These are phyloP conservation scores for Sebastolobus alascanus DNA, from an alignment of 2,797 vertebrate species.

Conservation along the genomic window DNA sequence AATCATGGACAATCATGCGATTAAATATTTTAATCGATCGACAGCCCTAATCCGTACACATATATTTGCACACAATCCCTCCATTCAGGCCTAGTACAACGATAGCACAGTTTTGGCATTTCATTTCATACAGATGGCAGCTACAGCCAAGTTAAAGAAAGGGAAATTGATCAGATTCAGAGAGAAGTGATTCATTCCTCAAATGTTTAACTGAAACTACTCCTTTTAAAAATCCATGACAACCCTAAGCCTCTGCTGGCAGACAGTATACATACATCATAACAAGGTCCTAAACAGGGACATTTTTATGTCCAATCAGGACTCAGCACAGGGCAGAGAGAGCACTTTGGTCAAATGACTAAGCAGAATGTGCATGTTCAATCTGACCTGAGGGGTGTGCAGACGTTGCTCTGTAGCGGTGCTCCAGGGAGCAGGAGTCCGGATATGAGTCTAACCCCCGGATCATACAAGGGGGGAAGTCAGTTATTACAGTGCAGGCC, in stretches of 20 bases:
- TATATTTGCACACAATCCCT: not conserved
- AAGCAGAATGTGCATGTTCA: slow-evolving; percentile 53
- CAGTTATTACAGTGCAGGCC: slow-evolving; percentile 74
- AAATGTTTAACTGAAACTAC: slow-evolving; percentile 63
- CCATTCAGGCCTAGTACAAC: not conserved
- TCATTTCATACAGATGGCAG: slow-evolving; percentile 11
- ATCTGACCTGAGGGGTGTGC: slow-evolving; percentile 58
- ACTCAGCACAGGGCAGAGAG: slow-evolving; percentile 22
- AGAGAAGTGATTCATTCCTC: slow-evolving; percentile 73
- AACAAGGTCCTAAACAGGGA: slow-evolving; percentile 52
- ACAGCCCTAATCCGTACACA: too few relatives aligned
- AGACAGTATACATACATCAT: slow-evolving; percentile 32
- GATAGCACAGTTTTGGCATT: slow-evolving; percentile 7
- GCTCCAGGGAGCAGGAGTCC: slow-evolving; percentile 77
- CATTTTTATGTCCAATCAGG: slow-evolving; percentile 43
- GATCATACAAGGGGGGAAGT: slow-evolving; percentile 78
- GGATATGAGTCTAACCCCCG: slow-evolving; percentile 84
- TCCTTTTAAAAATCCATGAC: slow-evolving; percentile 44
- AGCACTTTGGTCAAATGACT: slow-evolving; percentile 44
- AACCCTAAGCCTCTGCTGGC: slow-evolving; percentile 37
- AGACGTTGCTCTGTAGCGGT: slow-evolving; percentile 61
- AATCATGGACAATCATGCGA: too few relatives aligned
- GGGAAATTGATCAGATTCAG: slow-evolving; percentile 64
- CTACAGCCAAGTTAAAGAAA: slow-evolving; percentile 49
- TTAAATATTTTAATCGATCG: too few relatives aligned